Evolutionary conservation across 1,140 invertebrate genomes (phyloP).

Genomic region (Pectinophora gossypiella): DNA sequence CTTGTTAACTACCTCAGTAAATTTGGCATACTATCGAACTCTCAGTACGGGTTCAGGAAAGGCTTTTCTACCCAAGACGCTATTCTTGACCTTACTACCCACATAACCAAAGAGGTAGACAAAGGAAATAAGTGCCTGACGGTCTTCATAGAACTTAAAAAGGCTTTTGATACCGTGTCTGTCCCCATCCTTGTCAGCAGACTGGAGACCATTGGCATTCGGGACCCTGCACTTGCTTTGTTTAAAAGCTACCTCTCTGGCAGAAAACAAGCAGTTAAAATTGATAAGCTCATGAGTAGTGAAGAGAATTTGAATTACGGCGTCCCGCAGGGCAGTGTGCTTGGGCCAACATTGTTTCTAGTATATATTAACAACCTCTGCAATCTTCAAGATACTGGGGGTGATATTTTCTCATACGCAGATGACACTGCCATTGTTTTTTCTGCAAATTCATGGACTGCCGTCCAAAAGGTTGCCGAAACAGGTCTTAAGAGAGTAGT

Average conservation of each 20-base stretch:
- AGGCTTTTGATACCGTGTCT: conserved; percentile 2
- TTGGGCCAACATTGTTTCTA: background rate
- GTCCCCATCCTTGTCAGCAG: background rate
- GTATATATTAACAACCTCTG: background rate
- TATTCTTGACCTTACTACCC: background rate
- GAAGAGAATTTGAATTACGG: background rate
- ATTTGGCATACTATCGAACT: conserved; percentile 9
- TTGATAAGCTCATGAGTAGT: background rate
- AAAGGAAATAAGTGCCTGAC: conserved; percentile 1
- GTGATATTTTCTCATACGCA: conserved; percentile 5
- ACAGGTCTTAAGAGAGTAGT: background rate
- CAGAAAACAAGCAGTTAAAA: background rate
- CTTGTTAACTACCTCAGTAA: conserved; percentile 9
- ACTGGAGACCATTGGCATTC: conserved; percentile 1
- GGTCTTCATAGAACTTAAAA: conserved; percentile 7
- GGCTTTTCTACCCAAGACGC: conserved; percentile 5
- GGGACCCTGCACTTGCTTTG: background rate
- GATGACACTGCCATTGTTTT: conserved; percentile 13
- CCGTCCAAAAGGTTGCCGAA: conserved; percentile 1
- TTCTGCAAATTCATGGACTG: conserved; percentile 1
- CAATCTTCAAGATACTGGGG: background rate
- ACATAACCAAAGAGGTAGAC: conserved; percentile 5
- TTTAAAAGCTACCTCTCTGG: background rate
- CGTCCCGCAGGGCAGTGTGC: background rate
- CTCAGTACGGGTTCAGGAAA: conserved; percentile 13